These are phyloP conservation scores for Acleris sparsana DNA, from an alignment of 2,888 invertebrate species.

Conservation along the genomic window DNA sequence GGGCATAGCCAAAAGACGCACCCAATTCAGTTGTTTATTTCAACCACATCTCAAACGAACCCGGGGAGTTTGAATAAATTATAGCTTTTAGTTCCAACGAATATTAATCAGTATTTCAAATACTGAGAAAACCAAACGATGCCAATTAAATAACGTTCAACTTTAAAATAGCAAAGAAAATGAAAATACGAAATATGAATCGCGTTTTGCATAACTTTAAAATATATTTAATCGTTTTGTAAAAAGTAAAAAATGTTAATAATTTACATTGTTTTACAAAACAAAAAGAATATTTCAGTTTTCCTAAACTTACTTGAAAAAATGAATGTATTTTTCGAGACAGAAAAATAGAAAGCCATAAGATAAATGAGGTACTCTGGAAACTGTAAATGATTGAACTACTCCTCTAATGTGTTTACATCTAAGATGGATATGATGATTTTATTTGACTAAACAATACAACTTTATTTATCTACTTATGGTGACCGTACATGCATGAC, in stretches of 20 bases:
- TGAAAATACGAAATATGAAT: conserved; percentile 14
- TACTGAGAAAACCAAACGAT: conserved; percentile 14
- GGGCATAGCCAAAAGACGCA: conserved; percentile 50
- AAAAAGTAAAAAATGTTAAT: neutral
- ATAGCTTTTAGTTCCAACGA: conserved; percentile 20
- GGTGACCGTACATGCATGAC: conserved; percentile 48
- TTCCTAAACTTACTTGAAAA: too few species aligned
- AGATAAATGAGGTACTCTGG: too few species aligned
- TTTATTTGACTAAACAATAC: conserved; percentile 6
- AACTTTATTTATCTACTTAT: conserved; percentile 37
- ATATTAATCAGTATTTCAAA: conserved; percentile 22
- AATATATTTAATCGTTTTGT: conserved; percentile 3
- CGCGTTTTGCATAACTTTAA: conserved; percentile 4
- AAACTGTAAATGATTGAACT: conserved; percentile 2
- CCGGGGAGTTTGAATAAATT: conserved; percentile 19
- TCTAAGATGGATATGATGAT: neutral
- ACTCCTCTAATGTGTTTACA: conserved; percentile 5
- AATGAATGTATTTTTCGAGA: too few species aligned
- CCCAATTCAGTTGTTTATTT: conserved; percentile 51
- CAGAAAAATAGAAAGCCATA: too few species aligned
- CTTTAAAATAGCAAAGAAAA: conserved; percentile 10
- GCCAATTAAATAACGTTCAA: conserved; percentile 11
- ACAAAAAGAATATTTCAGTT: neutral
- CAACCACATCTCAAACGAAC: conserved; percentile 12
- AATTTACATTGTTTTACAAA: conserved; percentile 1